Evolutionary conservation across 2,113 vertebrate genomes (phyloP).

Genomic region (Podarcis cretensis): DNA sequence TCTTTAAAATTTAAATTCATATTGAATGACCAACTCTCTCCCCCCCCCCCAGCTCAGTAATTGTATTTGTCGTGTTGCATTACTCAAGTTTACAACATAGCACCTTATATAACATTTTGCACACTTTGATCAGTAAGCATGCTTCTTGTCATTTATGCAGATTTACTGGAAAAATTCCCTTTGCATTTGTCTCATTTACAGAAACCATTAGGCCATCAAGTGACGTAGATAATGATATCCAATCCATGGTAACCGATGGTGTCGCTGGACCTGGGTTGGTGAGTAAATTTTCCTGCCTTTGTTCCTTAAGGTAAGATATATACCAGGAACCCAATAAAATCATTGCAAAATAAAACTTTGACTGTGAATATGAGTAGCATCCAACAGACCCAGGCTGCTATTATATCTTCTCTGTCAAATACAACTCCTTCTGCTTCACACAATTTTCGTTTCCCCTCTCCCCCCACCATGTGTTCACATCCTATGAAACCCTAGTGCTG

Average conservation of each 20-base stretch:
- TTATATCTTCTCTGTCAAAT: not conserved
- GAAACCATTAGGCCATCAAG: slow-evolving; percentile 45
- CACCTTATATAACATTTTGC: not conserved
- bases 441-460: not conserved
- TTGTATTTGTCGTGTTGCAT: not conserved
- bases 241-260: slow-evolving; percentile 47
- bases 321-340: not conserved
- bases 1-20: slow-evolving; percentile 7
- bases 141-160: not conserved
- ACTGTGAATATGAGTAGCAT: not conserved
- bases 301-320: not conserved
- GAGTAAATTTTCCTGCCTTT: not conserved
- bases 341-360: not conserved
- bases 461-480: not conserved
- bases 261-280: slow-evolving; percentile 59
- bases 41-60: not conserved
- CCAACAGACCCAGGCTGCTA: not conserved
- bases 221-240: slow-evolving; percentile 57
- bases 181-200: slow-evolving; percentile 24
- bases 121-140: not conserved
- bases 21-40: not conserved
- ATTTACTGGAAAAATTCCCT: not conserved
- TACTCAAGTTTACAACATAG: not conserved
- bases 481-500: too few relatives aligned
- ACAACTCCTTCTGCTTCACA: not conserved